A percentile compares a stretch with the other conserved stretches of the same genome.
phyloP scores from a whole-genome alignment of 2,797 vertebrate genomes.

The Borostomias antarcticus region DNA sequence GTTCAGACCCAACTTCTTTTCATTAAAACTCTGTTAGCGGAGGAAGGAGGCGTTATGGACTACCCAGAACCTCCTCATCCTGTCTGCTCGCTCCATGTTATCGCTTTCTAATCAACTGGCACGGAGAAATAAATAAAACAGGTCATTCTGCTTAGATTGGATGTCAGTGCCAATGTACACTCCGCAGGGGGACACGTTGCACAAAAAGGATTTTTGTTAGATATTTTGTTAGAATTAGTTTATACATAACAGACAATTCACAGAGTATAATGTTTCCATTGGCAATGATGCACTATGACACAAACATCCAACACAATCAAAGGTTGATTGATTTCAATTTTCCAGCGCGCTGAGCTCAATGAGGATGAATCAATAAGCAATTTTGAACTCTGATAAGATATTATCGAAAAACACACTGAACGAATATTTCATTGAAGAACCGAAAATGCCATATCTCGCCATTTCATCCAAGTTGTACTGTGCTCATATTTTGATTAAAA shows the following conservation, averaged over 20 bases:
- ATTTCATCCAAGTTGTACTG: too few relatives aligned
- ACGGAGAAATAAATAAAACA: neutral
- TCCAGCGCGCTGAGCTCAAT: conserved; percentile 66
- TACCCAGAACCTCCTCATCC: neutral
- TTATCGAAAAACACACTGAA: conserved; percentile 59
- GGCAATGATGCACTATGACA: conserved; percentile 4
- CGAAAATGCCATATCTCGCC: conserved; percentile 30
- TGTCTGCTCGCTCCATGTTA: neutral
- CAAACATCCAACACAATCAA: conserved; percentile 12
- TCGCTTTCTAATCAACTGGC: neutral
- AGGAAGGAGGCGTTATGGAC: conserved; percentile 11
- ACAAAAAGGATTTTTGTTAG: too few relatives aligned
- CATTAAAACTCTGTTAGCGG: conserved; percentile 25
- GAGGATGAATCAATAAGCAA: conserved; percentile 79
- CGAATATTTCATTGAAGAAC: conserved; percentile 49
- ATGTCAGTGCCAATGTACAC: too few relatives aligned
- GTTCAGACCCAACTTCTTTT: conserved; percentile 20
- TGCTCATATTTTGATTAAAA: too few relatives aligned
- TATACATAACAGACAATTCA: neutral
- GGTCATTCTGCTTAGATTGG: too few relatives aligned
- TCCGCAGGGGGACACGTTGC: too few relatives aligned
- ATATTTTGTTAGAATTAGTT: too few relatives aligned
- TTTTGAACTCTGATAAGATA: conserved; percentile 74
- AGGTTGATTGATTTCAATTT: conserved; percentile 69
- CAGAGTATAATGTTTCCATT: neutral